Evolutionary conservation across 2,797 vertebrate genomes (phyloP).

Genomic region (Myotis planiceps): DNA sequence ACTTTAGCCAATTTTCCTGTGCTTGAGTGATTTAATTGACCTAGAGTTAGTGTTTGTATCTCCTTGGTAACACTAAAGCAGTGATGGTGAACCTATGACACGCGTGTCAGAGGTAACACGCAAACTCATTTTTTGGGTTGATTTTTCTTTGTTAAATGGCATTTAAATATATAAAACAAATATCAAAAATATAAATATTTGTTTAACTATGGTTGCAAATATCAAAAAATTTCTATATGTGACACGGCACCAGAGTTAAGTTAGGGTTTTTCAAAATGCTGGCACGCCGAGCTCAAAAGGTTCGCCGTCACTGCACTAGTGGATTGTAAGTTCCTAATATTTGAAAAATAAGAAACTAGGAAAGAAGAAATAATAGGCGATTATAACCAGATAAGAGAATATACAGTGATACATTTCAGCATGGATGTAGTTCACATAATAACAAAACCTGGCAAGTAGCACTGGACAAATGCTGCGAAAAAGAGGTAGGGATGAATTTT

Average conservation of each 20-base stretch:
- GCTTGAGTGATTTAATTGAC: background rate
- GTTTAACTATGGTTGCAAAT: too few species aligned
- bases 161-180: too few species aligned
- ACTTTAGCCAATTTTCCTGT: background rate
- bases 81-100: too few species aligned
- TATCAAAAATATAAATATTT: too few species aligned
- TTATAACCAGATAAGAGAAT: background rate
- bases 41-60: background rate
- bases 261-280: too few species aligned
- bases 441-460: background rate
- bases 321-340: background rate
- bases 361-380: background rate
- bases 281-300: too few species aligned
- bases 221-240: too few species aligned
- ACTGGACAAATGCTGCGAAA: background rate
- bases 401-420: background rate
- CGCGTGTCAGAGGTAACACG: too few species aligned
- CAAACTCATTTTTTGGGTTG: too few species aligned
- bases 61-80: too few species aligned
- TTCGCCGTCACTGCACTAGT: background rate
- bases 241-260: too few species aligned
- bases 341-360: background rate
- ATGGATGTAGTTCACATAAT: background rate
- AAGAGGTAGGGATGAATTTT: background rate
- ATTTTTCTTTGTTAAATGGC: too few species aligned